Conservation (phyloP, 2,888 invertebrate species). For the Portevinia maculata region DNA sequence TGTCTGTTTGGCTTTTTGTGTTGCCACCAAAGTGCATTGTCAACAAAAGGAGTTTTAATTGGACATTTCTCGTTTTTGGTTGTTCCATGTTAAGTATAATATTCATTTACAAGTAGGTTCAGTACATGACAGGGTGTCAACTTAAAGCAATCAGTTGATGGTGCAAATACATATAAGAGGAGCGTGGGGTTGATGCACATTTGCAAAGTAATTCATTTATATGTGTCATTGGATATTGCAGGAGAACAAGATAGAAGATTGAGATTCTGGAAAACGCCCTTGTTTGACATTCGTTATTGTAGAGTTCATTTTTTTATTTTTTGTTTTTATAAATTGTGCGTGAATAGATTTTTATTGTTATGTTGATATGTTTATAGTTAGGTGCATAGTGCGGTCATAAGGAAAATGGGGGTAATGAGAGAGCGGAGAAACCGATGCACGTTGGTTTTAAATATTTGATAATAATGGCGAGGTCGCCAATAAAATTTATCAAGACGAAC, state of each 20-base stretch:
- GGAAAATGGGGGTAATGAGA: too few species aligned
- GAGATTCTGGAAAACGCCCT: too few species aligned
- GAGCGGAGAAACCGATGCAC: too few species aligned
- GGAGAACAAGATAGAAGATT: not conserved
- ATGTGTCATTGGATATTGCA: not conserved
- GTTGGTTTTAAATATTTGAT: too few species aligned
- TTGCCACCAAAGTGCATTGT: conserved; percentile 40
- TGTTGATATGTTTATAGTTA: too few species aligned
- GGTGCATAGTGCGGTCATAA: too few species aligned
- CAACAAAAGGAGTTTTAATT: conserved; percentile 59
- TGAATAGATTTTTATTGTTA: too few species aligned
- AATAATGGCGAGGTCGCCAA: too few species aligned
- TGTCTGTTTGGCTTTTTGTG: conserved; percentile 21
- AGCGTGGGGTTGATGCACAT: not conserved
- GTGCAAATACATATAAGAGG: conserved; percentile 1
- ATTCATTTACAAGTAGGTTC: conserved; percentile 36
- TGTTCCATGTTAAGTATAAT: conserved; percentile 20
- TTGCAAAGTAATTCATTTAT: not conserved
- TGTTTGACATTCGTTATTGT: too few species aligned
- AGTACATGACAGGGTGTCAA: conserved; percentile 47
- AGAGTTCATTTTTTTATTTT: too few species aligned
- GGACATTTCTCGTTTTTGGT: conserved; percentile 49
- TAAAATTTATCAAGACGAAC: too few species aligned
- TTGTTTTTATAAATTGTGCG: too few species aligned
- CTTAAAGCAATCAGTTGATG: conserved; percentile 34